Base-by-base conservation (phyloP, 2,888 invertebrate species). In the Argyresthia albistria region DNA sequence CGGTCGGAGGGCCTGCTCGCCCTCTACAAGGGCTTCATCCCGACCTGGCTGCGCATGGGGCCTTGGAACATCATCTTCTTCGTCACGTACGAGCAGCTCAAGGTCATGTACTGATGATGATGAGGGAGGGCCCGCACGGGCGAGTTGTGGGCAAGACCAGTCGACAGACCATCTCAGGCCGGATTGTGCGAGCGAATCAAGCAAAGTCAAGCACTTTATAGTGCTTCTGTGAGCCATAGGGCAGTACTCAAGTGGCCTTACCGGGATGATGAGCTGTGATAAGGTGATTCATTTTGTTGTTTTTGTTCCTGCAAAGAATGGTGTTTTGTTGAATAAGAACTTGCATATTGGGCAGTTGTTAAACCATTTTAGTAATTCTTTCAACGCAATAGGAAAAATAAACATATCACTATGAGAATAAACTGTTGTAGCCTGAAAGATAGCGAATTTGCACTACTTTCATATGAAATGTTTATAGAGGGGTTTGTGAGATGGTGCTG, bases 21-120 rank as follows among this genome's bases (percentile, higher is more conserved):
- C 37, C 89, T 98, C 53, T 98, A 98, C 86, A 97, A 97, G 89
- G 98, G 97, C 35, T 97, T 98, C 81, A 89, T 97, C 60, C 98
- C 98, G n/a, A 96, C 97, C 25, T 95, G 96, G 93, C 90, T 98
- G 61, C 91, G 97, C 60, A 95, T 98, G 93, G 97, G 97, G 0
- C 97, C 98, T 6, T 98, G 97, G 97, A 97, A 97, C 87, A 93
- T 98, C 59, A 97, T 97, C 73, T 97, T 97, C 89, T 97, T 97
- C 83, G 90, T 97, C 70, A 94, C 95, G 8, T 97, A 96, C 78
- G 97, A 97, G 77, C 96, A 97, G 76, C 89, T 97, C 57, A 97
- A 96, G 78, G 90, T 90, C 63, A 65, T 93, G 55, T 92, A 93
- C 81, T 92, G 68, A 69, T 4, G 25, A 25, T 25, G 25, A 25